Evolutionary conservation across 2,888 invertebrate genomes (phyloP), one percentile per base, ranked within the genome.

Genomic region (Theristus sp.): DNA sequence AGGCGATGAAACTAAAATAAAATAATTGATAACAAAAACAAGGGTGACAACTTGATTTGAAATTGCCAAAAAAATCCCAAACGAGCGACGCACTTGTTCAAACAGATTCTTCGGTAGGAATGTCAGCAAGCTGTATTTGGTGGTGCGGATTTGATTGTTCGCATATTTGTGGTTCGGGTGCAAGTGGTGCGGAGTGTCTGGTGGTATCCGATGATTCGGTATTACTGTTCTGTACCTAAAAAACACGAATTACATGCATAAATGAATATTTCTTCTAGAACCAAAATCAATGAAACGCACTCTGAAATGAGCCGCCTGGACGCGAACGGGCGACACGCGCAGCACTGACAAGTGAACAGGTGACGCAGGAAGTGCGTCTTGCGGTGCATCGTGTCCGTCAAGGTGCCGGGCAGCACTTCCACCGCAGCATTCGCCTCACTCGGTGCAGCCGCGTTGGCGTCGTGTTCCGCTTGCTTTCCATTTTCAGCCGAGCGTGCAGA

Each of bases 61-160:
- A 20, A 2, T 27, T 20, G 6, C 24, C 53, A 28, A 56, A 60
- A 38, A 22, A 2, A n/a, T n/a, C n/a, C n/a, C n/a, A n/a, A n/a
- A n/a, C n/a, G n/a, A n/a, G n/a, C n/a, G n/a, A n/a, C n/a, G n/a
- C n/a, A 66, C 67, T 63, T 96, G 54, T 79, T 94, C 93, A 76
- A 93, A 82, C 64, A 96, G 80, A 78, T 94, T 94, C 77, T 91
- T 87, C 62, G 94, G 93, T 73, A 96, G 78, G 78, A 96, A 96
- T 68, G 89, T 90, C 66, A 91, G 79, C 62, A 89, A 73, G 28
- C 90, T 90, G 76, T 96, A 96, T 78, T 94, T 93, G 60, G 90
- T 90, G 75, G 91, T 91, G 75, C 88, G 82, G 73, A 91, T 85
- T 77, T 85, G 74, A 75, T 91, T 91, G 73, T 84, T 82, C 68